phyloP scores from a whole-genome alignment of 1,140 invertebrate species.

The Anastrepha ludens region DNA sequence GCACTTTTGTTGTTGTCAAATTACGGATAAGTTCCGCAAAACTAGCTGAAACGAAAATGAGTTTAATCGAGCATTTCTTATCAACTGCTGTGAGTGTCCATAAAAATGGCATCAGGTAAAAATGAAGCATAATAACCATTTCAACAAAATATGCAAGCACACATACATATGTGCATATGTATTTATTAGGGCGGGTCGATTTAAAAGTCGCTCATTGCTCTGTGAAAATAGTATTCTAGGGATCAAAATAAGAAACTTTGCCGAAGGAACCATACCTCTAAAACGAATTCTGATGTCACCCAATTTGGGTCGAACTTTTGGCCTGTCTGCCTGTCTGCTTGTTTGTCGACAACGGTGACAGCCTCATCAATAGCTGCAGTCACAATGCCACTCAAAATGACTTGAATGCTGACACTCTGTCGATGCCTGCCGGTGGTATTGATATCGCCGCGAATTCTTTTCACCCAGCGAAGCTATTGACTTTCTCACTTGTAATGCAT shows the following conservation, averaged over 20 bases:
- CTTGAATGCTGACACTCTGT: slow-evolving; percentile 14
- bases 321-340: neutral
- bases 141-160: neutral
- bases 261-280: too few species aligned
- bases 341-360: neutral
- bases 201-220: too few species aligned
- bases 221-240: too few species aligned
- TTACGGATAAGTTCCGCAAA: too few species aligned
- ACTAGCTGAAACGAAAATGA: too few species aligned
- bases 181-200: too few species aligned
- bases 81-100: neutral
- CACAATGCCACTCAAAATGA: slow-evolving; percentile 34
- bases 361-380: slow-evolving; percentile 29
- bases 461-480: neutral
- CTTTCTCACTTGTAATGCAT: too few species aligned
- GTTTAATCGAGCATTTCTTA: neutral
- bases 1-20: too few species aligned
- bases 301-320: too few species aligned
- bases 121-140: neutral
- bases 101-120: slow-evolving; percentile 27
- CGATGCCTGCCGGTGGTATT: slow-evolving; percentile 4
- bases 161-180: too few species aligned
- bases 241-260: too few species aligned
- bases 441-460: neutral
- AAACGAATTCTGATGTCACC: too few species aligned